phyloP scores from a whole-genome alignment of 2,797 vertebrate genomes.

The Pterois miles region DNA sequence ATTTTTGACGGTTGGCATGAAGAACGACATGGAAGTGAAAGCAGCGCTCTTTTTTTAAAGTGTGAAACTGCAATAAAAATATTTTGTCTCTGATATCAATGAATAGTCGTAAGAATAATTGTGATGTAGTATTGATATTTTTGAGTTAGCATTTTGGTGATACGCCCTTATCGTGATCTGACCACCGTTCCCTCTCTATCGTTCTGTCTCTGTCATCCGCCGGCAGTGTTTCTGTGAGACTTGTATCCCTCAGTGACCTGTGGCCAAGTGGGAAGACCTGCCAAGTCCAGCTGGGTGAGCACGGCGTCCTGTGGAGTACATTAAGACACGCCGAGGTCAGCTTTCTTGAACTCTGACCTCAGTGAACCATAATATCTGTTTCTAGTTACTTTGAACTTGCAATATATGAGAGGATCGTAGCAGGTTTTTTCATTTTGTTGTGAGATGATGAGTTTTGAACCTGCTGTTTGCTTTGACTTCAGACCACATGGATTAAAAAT shows the following conservation, averaged over 20 bases:
- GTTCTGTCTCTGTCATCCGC: slow-evolving; percentile 1
- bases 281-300: slow-evolving; percentile 55
- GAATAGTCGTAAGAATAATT: too few relatives aligned
- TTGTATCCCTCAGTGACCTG: slow-evolving; percentile 30
- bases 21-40: too few relatives aligned
- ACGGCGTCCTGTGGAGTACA: slow-evolving; percentile 54
- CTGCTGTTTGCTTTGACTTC: slow-evolving; percentile 44
- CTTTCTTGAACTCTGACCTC: slow-evolving; percentile 58
- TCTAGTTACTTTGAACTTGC: slow-evolving; percentile 50
- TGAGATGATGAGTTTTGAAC: slow-evolving; percentile 26
- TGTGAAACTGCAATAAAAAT: too few relatives aligned
- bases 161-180: too few relatives aligned
- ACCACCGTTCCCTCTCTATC: not conserved
- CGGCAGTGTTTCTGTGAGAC: slow-evolving; percentile 28
- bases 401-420: not conserved
- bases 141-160: too few relatives aligned
- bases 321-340: slow-evolving; percentile 60
- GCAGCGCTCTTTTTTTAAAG: too few relatives aligned
- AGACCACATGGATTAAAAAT: slow-evolving; percentile 1
- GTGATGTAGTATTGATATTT: too few relatives aligned
- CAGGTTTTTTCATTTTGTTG: slow-evolving; percentile 10
- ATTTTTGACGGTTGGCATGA: too few relatives aligned
- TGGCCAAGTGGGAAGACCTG: not conserved
- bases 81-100: too few relatives aligned
- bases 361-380: slow-evolving; percentile 54